Conservation (phyloP, 2,888 invertebrate genomes). For the Platycheirus albimanus region DNA sequence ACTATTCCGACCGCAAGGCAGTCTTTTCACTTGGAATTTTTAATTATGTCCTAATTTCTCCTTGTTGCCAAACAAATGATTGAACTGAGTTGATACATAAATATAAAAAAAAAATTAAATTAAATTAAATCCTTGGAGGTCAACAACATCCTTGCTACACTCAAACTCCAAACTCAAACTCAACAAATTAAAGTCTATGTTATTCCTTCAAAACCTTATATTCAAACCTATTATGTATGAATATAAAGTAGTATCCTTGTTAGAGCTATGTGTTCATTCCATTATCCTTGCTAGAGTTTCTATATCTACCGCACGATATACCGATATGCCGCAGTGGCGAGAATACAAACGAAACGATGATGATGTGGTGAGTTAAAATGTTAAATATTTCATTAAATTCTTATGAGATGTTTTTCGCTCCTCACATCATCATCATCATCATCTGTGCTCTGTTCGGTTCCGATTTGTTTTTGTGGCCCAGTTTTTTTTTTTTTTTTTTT, state of each 20-base stretch:
- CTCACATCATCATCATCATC: constrained; percentile 40
- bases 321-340: constrained; percentile 18
- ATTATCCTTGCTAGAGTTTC: background rate
- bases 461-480: constrained; percentile 57
- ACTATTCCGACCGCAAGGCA: too few relatives aligned
- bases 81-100: too few relatives aligned
- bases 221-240: background rate
- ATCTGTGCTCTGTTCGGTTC: too few relatives aligned
- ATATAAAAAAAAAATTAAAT: too few relatives aligned
- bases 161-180: background rate
- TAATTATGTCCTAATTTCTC: too few relatives aligned
- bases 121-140: too few relatives aligned
- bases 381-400: constrained; percentile 75
- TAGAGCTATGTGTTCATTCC: background rate
- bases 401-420: constrained; percentile 67
- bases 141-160: too few relatives aligned
- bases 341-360: background rate
- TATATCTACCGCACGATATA: constrained; percentile 12
- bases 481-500: too few relatives aligned
- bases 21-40: too few relatives aligned
- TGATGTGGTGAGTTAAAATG: constrained; percentile 45
- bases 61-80: too few relatives aligned
- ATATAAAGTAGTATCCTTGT: background rate
- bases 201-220: background rate
- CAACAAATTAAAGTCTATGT: background rate